Evolutionary conservation across 53 echinoderm and acorn worm genomes (phyloP).

Genomic region (Arbacia lixula): DNA sequence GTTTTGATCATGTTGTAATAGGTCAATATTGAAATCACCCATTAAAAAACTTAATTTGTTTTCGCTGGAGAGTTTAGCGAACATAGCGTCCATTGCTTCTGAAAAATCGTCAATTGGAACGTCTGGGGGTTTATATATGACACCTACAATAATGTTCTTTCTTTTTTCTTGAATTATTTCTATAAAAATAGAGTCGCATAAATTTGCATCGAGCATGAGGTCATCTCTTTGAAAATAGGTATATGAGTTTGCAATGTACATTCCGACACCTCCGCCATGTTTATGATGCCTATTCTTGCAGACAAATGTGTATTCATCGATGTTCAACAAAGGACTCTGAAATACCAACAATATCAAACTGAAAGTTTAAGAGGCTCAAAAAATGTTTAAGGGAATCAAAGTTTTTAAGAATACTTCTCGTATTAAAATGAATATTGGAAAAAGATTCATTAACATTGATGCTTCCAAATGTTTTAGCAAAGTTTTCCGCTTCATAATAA

Average conservation of each 20-base stretch:
- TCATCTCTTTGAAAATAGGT: constrained; percentile 12
- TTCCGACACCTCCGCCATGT: constrained; percentile 14
- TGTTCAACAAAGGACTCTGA: not conserved
- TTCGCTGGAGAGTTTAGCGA: not conserved
- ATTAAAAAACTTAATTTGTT: not conserved
- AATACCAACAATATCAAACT: constrained; percentile 4
- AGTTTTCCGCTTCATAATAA: not conserved
- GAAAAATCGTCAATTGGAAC: not conserved
- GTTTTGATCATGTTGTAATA: not conserved
- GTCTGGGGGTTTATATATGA: constrained; percentile 1
- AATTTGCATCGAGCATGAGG: not conserved
- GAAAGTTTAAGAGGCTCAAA: not conserved
- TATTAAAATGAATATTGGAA: constrained; percentile 13
- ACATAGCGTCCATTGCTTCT: not conserved
- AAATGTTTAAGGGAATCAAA: constrained; percentile 8
- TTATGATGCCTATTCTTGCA: not conserved
- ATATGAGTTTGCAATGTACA: constrained; percentile 16
- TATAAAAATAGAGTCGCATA: constrained; percentile 6
- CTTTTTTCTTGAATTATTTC: constrained; percentile 13
- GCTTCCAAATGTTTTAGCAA: not conserved
- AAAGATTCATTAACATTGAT: not conserved
- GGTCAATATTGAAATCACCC: constrained; percentile 14
- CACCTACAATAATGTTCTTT: constrained; percentile 18
- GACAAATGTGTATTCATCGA: not conserved
- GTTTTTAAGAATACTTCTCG: not conserved